Percentiles rank a stretch among this genome's conserved stretches.
phyloP scores from a whole-genome alignment of 1,140 invertebrate species.

The Trinorchestia longiramus region DNA sequence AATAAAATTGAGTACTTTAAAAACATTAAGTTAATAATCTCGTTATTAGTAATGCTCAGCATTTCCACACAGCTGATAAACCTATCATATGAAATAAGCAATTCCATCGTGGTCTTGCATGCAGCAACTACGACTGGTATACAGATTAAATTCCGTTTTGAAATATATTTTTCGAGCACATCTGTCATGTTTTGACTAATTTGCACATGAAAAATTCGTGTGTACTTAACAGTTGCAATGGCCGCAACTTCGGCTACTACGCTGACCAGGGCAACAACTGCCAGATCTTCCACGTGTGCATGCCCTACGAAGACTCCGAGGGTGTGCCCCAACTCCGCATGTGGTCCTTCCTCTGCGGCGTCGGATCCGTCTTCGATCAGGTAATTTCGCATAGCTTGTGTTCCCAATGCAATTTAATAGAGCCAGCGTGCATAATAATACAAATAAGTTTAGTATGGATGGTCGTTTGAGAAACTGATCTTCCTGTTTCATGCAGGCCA shows the following conservation, averaged over 20 bases:
- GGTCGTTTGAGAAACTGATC: not conserved
- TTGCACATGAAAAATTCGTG: not conserved
- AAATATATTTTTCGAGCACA: not conserved
- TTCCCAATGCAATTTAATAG: too few species aligned
- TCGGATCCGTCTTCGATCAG: too few species aligned
- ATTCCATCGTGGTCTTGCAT: not conserved
- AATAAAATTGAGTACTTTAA: not conserved
- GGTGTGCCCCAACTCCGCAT: too few species aligned
- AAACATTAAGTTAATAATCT: not conserved
- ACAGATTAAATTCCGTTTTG: not conserved
- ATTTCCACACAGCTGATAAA: too few species aligned
- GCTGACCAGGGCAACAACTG: slow-evolving; percentile 90
- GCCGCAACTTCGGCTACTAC: slow-evolving; percentile 84
- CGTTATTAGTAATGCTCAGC: too few species aligned
- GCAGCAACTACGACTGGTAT: not conserved
- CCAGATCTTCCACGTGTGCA: slow-evolving; percentile 84
- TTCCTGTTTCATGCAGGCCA: too few species aligned
- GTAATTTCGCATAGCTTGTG: too few species aligned
- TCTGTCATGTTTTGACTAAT: not conserved
- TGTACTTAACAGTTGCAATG: slow-evolving; percentile 79
- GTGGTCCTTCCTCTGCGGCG: too few species aligned
- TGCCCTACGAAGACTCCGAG: slow-evolving; percentile 54
- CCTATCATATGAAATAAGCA: not conserved
- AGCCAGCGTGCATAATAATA: too few species aligned
- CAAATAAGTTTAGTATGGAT: not conserved